Conservation (phyloP, 2,888 invertebrate genomes). For the Cheilosia soror region DNA sequence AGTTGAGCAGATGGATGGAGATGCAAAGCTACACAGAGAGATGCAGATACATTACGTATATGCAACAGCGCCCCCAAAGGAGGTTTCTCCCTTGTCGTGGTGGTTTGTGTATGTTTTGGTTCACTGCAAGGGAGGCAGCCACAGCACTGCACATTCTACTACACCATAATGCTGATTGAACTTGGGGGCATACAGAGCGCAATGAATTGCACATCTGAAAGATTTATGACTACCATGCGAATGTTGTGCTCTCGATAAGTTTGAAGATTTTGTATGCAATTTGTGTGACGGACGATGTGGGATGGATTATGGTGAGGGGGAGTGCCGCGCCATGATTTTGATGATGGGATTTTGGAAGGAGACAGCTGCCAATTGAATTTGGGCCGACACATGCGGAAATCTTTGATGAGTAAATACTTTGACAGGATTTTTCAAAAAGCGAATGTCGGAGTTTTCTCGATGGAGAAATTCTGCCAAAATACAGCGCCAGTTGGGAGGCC, state of each 20-base stretch:
- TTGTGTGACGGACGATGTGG: neutral
- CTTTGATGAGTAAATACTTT: constrained; percentile 1
- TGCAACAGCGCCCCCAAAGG: neutral
- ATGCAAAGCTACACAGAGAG: constrained; percentile 23
- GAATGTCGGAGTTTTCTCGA: neutral
- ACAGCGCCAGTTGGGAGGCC: no score
- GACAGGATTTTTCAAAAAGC: constrained; percentile 1
- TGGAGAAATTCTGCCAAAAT: no score
- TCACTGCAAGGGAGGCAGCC: constrained; percentile 35
- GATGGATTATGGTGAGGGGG: neutral
- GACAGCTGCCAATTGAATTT: constrained; percentile 34
- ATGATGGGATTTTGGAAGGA: constrained; percentile 14
- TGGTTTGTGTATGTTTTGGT: constrained; percentile 23
- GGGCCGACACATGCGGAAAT: constrained; percentile 32
- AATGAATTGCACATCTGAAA: constrained; percentile 32
- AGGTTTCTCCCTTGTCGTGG: neutral
- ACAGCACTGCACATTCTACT: neutral
- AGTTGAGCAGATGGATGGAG: constrained; percentile 51
- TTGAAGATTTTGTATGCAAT: constrained; percentile 16
- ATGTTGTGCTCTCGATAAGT: constrained; percentile 9
- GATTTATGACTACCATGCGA: constrained; percentile 51
- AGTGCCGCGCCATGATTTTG: neutral
- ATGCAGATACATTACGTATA: constrained; percentile 1
- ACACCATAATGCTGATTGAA: constrained; percentile 46
- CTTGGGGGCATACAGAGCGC: constrained; percentile 40